A percentile compares a stretch with the other conserved stretches of the same genome.
These are phyloP conservation scores for Linnaemya vulpina DNA, from an alignment of 2,888 invertebrate species.

Conservation along the genomic window DNA sequence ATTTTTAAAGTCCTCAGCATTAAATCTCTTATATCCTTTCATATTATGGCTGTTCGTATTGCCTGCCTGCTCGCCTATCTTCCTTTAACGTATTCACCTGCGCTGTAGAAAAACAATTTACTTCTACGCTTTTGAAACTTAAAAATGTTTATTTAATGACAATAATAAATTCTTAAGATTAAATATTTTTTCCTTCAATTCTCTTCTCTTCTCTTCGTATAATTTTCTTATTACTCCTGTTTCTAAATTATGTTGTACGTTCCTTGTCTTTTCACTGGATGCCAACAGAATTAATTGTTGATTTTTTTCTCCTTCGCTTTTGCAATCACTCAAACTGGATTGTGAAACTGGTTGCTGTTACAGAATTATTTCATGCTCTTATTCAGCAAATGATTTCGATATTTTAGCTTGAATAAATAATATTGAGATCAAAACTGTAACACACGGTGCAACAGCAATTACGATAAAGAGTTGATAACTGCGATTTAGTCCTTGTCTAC, in stretches of 20 bases:
- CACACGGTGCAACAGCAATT: too few relatives aligned
- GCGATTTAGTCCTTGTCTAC: too few relatives aligned
- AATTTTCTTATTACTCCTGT: slow-evolving; percentile 1
- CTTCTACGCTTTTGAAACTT: slow-evolving; percentile 7
- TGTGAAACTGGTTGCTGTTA: too few relatives aligned
- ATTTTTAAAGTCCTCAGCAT: too few relatives aligned
- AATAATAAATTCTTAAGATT: slow-evolving; percentile 46
- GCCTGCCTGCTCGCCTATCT: too few relatives aligned
- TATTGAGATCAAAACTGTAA: background rate
- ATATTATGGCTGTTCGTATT: too few relatives aligned
- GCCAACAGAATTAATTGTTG: slow-evolving; percentile 60
- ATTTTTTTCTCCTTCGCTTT: background rate
- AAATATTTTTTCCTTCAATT: slow-evolving; percentile 8
- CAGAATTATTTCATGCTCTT: background rate
- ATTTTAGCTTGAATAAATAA: background rate
- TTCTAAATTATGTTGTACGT: background rate
- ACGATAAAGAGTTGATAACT: too few relatives aligned
- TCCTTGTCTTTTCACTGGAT: slow-evolving; percentile 20
- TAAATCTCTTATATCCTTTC: too few relatives aligned
- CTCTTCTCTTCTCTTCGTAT: background rate
- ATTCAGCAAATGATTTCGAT: slow-evolving; percentile 28
- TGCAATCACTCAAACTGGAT: slow-evolving; percentile 39
- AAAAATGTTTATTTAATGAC: slow-evolving; percentile 48
- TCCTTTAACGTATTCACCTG: background rate
- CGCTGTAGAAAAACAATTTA: background rate